phyloP scores from a whole-genome alignment of 64 coral and sea anemone genomes.

The Hydrozoanthus tunicans region DNA sequence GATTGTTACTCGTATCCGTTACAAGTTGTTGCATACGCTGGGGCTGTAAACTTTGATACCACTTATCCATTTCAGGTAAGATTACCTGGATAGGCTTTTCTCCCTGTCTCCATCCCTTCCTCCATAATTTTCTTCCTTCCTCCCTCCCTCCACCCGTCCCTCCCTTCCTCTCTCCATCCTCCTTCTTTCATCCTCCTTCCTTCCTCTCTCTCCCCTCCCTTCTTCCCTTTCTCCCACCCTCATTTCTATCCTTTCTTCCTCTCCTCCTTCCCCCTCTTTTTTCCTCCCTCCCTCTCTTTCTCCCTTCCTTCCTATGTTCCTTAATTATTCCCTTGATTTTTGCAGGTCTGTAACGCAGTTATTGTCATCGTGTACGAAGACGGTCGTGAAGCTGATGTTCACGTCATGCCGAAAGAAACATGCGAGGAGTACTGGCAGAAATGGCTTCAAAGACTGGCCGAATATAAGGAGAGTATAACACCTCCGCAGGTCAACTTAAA shows the following conservation, averaged over 20 bases:
- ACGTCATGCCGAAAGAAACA: conserved; percentile 34
- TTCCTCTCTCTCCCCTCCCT: not conserved
- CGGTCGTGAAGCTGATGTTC: conserved; percentile 52
- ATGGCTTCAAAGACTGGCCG: conserved; percentile 55
- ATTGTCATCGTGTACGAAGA: conserved; percentile 60
- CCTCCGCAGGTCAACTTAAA: not conserved
- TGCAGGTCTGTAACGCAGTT: conserved; percentile 51
- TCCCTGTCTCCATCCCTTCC: not conserved
- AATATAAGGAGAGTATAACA: conserved; percentile 39
- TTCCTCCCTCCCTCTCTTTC: not conserved
- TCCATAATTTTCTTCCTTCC: not conserved
- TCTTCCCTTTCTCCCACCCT: no score
- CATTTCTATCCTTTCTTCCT: not conserved
- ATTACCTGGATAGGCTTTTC: not conserved
- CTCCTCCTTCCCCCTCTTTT: not conserved
- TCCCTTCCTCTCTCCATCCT: not conserved
- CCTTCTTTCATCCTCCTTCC: not conserved
- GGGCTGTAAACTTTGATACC: conserved; percentile 88
- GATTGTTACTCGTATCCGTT: conserved; percentile 92
- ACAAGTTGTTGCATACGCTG: conserved; percentile 85
- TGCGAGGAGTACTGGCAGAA: conserved; percentile 67
- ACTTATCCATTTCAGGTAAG: conserved; percentile 96
- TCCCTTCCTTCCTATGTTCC: not conserved
- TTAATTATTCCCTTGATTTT: not conserved
- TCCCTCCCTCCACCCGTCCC: not conserved